A percentile compares a stretch with the other conserved stretches of the same genome.
Conservation (phyloP, 30 jellyfish, hydroid and myxozoan species). For the Turritopsis dohrnii region DNA sequence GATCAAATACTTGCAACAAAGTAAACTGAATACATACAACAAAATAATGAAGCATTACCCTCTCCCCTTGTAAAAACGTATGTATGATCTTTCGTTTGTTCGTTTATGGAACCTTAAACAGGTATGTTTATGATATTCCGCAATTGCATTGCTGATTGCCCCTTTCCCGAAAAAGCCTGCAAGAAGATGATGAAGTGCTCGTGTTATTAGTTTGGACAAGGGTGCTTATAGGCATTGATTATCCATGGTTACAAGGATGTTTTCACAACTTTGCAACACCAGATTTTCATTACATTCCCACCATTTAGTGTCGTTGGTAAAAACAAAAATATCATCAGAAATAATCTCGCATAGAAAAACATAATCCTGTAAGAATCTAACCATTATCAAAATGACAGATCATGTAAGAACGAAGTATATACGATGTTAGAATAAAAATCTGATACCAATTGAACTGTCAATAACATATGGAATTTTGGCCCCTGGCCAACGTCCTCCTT, state of each 20-base stretch:
- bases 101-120: not conserved
- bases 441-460: not conserved
- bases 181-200: not conserved
- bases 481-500: not conserved
- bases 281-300: too few species aligned
- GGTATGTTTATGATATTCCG: constrained; percentile 2
- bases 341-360: too few species aligned
- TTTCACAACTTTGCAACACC: too few species aligned
- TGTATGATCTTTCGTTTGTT: constrained; percentile 5
- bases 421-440: too few species aligned
- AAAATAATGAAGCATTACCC: constrained; percentile 1
- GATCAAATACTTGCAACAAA: not conserved
- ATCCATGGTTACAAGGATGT: too few species aligned
- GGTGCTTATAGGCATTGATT: too few species aligned
- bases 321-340: too few species aligned
- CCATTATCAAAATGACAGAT: too few species aligned
- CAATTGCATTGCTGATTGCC: not conserved
- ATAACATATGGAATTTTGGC: not conserved
- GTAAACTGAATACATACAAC: not conserved
- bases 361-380: too few species aligned
- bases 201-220: too few species aligned
- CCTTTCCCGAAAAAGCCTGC: not conserved
- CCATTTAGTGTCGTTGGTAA: too few species aligned
- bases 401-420: too few species aligned
- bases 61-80: not conserved